These are phyloP conservation scores for Grapholita molesta DNA, from an alignment of 1,140 invertebrate species.

Conservation along the genomic window DNA sequence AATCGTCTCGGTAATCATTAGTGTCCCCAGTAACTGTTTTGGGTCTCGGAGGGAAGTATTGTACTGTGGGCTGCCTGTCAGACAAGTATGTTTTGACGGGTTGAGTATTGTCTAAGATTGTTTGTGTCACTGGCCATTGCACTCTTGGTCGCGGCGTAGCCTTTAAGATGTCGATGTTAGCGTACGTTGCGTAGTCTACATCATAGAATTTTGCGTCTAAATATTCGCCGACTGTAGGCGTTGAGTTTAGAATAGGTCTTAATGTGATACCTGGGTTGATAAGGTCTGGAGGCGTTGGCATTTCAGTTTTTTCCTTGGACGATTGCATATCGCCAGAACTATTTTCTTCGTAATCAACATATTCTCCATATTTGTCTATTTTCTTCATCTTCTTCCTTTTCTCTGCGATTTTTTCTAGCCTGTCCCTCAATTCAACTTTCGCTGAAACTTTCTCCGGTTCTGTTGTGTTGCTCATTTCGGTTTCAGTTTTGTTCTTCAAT, in stretches of 20 bases:
- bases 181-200: conserved; percentile 50
- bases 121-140: conserved; percentile 20
- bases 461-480: conserved; percentile 45
- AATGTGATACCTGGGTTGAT: background rate
- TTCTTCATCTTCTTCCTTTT: conserved; percentile 63
- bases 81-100: conserved; percentile 23
- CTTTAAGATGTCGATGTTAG: conserved; percentile 64
- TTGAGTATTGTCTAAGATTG: conserved; percentile 12
- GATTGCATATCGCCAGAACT: conserved; percentile 36
- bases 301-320: background rate
- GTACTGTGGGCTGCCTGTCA: conserved; percentile 53
- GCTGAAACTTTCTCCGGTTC: conserved; percentile 52
- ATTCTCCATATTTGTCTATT: conserved; percentile 51
- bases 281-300: background rate
- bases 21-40: conserved; percentile 19
- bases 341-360: conserved; percentile 61
- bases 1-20: conserved; percentile 33
- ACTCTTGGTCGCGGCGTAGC: conserved; percentile 29
- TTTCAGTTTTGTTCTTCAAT: conserved; percentile 67
- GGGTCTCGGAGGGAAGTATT: conserved; percentile 57
- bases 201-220: conserved; percentile 58
- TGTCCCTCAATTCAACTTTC: conserved; percentile 53
- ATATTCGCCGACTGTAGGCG: conserved; percentile 40
- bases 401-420: conserved; percentile 65
- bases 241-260: too few relatives aligned